A percentile compares a stretch with the other conserved stretches of the same genome.
Conservation (phyloP, 92 coral and sea anemone species). For the Epizoanthus stellaris region DNA sequence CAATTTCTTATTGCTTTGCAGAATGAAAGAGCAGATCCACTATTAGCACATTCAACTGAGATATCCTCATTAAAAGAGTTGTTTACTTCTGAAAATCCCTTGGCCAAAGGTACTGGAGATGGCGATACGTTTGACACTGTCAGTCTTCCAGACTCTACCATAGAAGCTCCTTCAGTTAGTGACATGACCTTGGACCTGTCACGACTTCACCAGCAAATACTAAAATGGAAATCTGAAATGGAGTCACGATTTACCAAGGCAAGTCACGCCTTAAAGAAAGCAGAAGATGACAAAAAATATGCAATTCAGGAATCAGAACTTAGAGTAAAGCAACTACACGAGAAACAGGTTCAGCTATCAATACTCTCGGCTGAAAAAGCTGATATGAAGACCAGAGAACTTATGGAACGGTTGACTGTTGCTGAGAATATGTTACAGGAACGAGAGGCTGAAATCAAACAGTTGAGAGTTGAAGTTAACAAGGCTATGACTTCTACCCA, state of each 20-base stretch:
- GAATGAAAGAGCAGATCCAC: conserved; percentile 95
- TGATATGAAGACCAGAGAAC: conserved; percentile 63
- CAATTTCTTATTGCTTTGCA: conserved; percentile 25
- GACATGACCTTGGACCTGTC: conserved; percentile 90
- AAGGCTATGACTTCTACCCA: conserved; percentile 66
- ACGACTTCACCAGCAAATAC: conserved; percentile 79
- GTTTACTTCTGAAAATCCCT: conserved; percentile 60
- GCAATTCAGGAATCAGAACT: conserved; percentile 82
- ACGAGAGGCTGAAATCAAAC: conserved; percentile 71
- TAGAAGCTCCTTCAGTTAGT: conserved; percentile 72
- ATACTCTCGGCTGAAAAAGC: conserved; percentile 76
- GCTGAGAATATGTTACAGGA: conserved; percentile 74
- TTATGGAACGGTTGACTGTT: conserved; percentile 61
- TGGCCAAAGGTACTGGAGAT: conserved; percentile 20
- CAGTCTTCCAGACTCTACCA: conserved; percentile 61
- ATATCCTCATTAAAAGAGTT: conserved; percentile 73
- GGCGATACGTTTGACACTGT: conserved; percentile 68
- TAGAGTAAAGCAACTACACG: conserved; percentile 80
- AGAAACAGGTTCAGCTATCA: conserved; percentile 74
- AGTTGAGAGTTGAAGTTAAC: conserved; percentile 65
- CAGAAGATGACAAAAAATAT: conserved; percentile 79
- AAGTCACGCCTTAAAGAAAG: conserved; percentile 68
- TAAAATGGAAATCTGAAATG: conserved; percentile 82
- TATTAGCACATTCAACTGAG: conserved; percentile 82
- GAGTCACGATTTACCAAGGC: conserved; percentile 64